Base-by-base conservation (phyloP, 2,888 invertebrate species). In the Plusia festucae region DNA sequence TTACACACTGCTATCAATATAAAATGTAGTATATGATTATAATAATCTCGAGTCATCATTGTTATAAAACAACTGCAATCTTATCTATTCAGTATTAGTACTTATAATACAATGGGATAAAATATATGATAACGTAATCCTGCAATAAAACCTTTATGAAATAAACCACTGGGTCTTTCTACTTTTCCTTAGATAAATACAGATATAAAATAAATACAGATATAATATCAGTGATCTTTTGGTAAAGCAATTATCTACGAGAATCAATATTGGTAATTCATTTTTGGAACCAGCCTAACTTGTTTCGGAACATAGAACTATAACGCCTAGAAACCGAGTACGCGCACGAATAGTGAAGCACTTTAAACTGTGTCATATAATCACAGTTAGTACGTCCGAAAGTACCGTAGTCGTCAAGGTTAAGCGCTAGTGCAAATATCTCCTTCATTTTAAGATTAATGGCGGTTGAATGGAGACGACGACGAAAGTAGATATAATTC, bases 51-150 rank as follows among this genome's bases (percentile, higher is more conserved):
- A 27, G 59, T 16, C n/a, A 51, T 34, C 32, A 32, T 3, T 34
- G 18, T 56, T 73, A 55, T 18, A 34, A 49, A 65, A 65, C 24
- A 58, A 20, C 40, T n/a, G n/a, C 52, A 32, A 54, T 9, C 2
- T 20, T 73, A 76, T 72, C 76, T 73, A 52, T 77, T 73, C 73
- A 46, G 53, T n/a, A 56, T 73, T 67, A 67, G 34, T 52, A n/a
- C n/a, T n/a, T n/a, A 20, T 57, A 54, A 7, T 32, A 40, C 2
- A 52, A 22, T 32, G 11, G 72, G 53, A 71, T 73, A 72, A 60
- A 61, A 20, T 2, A 0, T 18, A 0, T 22, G 55, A 72, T 51
- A 65, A 57, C 49, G 22, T 6, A 0, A 30, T 24, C 18, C 15
- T 51, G 57, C 32, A 15, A 54, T 49, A 0, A 70, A 27, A 27